A percentile compares a stretch with the other conserved stretches of the same genome.
phyloP scores from a whole-genome alignment of 2,888 invertebrate species.

The Cephus pulcher region DNA sequence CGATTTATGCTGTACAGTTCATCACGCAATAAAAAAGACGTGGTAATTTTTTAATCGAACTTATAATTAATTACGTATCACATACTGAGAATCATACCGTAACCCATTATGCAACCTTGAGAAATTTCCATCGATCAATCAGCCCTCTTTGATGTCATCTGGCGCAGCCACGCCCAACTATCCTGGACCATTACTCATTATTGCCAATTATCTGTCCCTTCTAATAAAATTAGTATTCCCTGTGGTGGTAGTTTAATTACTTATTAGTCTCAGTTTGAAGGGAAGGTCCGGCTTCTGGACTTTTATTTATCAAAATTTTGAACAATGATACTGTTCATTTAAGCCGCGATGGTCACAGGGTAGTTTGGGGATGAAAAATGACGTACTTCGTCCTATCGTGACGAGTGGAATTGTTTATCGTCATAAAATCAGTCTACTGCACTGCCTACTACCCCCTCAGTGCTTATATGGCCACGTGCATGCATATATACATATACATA shows the following conservation, averaged over 20 bases:
- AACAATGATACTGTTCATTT: neutral
- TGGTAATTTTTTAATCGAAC: neutral
- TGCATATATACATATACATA: neutral
- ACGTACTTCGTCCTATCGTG: neutral
- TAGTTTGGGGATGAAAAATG: neutral
- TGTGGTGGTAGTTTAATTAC: neutral
- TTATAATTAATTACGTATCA: neutral
- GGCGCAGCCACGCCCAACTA: constrained; percentile 14
- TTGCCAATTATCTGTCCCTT: constrained; percentile 43
- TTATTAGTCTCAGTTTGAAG: neutral
- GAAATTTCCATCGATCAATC: constrained; percentile 31
- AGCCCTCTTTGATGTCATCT: constrained; percentile 30
- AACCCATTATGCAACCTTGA: neutral
- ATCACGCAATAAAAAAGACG: neutral
- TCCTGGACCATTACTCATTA: constrained; percentile 37
- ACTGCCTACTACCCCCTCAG: neutral
- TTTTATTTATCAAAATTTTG: neutral
- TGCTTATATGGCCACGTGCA: neutral
- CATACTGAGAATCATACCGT: neutral
- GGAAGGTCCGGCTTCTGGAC: neutral
- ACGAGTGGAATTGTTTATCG: neutral
- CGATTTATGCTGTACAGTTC: neutral
- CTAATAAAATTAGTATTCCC: constrained; percentile 36
- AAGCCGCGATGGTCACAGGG: neutral
- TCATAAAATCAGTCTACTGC: neutral